Evolutionary conservation across 2,888 invertebrate genomes (phyloP), one percentile per base, ranked within the genome.

Genomic region (Athrips mouffetella): DNA sequence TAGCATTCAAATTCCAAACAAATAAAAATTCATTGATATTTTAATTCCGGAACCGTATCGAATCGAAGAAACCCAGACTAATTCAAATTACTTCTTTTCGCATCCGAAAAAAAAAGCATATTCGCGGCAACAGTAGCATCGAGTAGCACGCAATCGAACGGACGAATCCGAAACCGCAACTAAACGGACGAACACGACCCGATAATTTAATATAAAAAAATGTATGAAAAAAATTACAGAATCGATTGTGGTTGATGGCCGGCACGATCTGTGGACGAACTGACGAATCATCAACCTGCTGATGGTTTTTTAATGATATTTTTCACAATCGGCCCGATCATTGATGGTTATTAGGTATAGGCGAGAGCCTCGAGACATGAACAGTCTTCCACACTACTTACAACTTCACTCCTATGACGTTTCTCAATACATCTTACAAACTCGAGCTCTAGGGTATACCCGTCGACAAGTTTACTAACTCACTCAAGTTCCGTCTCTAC

Each of bases 301-400:
- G 89, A 89, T 89, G 88, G 84, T 85, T 87, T 89, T 89, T 89
- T 89, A 89, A 89, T 89, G 89, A 89, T 89, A 89, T 89, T 88
- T 89, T 89, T 89, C 87, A 87, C 88, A 87, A 88, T 87, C 85
- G 85, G 76, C 56, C 70, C 80, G 84, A 87, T 87, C 85, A 85
- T 85, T 83, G 85, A 80, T 78, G 84, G 87, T 81, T 88, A 84
- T 86, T 88, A 85, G 84, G 80, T 82, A 80, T 49, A 82, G 80
- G 74, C 75, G 70, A 77, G 68, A 71, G 80, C 80, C 81, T 70
- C 77, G 65, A 82, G 81, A 79, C 77, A 77, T 74, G 73, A 67
- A 71, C 71, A 49, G 53, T 45, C 45, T 42, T 33, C 49, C 58
- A 61, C 57, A 54, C 53, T 53, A 58, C 47, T 53, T 39, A 18